phyloP scores from a whole-genome alignment of 1,140 invertebrate genomes.

The Gryon sp. region DNA sequence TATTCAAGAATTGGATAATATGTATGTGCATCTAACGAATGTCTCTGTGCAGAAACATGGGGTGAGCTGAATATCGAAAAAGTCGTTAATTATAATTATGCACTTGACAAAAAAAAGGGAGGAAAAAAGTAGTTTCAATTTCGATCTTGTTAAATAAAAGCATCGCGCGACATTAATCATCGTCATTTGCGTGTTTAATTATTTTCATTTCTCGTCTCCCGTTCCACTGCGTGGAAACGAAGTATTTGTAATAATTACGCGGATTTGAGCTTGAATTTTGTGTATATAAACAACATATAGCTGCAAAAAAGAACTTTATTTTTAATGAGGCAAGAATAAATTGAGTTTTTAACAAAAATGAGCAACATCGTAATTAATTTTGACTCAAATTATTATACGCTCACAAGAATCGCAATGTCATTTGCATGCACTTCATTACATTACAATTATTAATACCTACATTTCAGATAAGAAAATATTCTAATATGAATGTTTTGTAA shows the following conservation, averaged over 20 bases:
- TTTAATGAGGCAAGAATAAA: constrained; percentile 37
- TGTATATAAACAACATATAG: constrained; percentile 13
- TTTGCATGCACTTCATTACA: neutral
- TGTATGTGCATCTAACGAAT: constrained; percentile 93
- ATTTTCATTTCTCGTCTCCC: constrained; percentile 40
- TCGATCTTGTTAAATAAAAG: constrained; percentile 54
- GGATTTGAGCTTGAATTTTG: constrained; percentile 2
- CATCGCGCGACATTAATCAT: constrained; percentile 47
- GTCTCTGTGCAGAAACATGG: constrained; percentile 94
- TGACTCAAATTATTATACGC: neutral
- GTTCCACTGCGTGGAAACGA: constrained; percentile 11
- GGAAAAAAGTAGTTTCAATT: constrained; percentile 32
- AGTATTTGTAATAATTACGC: constrained; percentile 40
- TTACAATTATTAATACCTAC: neutral
- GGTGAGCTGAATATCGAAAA: constrained; percentile 78
- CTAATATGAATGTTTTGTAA: too few species aligned
- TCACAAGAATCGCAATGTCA: neutral
- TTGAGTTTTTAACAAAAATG: neutral
- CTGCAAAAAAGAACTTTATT: constrained; percentile 15
- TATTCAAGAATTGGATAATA: constrained; percentile 88
- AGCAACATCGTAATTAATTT: constrained; percentile 29
- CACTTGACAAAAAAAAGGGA: constrained; percentile 6
- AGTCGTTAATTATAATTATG: constrained; percentile 59
- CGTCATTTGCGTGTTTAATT: constrained; percentile 49
- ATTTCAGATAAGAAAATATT: too few species aligned